A percentile compares a stretch with the other conserved stretches of the same genome.
Evolutionary conservation across 2,113 vertebrate genomes (phyloP).

Genomic region (Brachypteracias leptosomus): DNA sequence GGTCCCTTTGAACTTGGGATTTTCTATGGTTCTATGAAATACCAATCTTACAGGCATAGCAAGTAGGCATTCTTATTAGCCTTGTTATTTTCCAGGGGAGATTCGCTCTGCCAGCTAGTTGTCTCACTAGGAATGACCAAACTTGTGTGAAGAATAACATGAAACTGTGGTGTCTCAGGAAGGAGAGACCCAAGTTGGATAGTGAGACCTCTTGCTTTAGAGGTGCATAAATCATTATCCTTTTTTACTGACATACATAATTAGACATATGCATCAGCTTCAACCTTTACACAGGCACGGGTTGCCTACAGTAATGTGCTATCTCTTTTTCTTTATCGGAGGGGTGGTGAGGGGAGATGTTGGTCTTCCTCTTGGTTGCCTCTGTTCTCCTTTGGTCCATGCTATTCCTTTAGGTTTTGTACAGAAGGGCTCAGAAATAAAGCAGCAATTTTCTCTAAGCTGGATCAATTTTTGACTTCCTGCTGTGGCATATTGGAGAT

Average conservation of each 20-base stretch:
- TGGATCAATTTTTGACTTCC: not conserved
- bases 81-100: not conserved
- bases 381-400: not conserved
- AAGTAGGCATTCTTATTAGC: not conserved
- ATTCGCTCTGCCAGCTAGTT: not conserved
- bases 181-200: not conserved
- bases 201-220: not conserved
- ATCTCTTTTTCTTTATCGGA: not conserved
- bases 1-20: not conserved
- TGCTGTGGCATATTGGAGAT: not conserved
- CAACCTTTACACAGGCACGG: not conserved
- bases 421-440: not conserved
- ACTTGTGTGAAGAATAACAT: not conserved
- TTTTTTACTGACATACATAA: not conserved
- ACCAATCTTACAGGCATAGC: not conserved
- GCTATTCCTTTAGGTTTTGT: not conserved
- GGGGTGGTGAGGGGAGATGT: not conserved
- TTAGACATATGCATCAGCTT: not conserved
- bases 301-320: not conserved
- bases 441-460: not conserved
- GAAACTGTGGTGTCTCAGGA: not conserved
- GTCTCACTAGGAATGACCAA: not conserved
- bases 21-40: not conserved
- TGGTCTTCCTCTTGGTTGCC: not conserved
- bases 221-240: not conserved